phyloP scores from a whole-genome alignment of 2,888 invertebrate genomes.

The Drosophila mayaguana region DNA sequence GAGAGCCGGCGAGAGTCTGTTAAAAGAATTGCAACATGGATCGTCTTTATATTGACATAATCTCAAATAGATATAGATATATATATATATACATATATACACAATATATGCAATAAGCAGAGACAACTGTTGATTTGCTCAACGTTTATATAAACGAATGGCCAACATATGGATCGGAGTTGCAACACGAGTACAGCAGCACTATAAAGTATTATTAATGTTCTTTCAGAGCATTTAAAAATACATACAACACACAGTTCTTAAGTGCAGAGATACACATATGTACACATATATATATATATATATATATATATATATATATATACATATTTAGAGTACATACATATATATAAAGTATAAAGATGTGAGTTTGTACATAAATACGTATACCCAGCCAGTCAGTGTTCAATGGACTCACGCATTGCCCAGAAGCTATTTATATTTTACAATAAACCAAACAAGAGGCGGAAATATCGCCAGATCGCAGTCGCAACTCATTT shows the following conservation, averaged over 20 bases:
- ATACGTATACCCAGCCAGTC: constrained; percentile 33
- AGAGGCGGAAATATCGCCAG: constrained; percentile 51
- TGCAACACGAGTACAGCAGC: constrained; percentile 50
- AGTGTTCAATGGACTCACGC: constrained; percentile 67
- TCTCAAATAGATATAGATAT: constrained; percentile 29
- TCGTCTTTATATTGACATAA: constrained; percentile 59
- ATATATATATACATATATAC: neutral
- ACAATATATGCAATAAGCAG: constrained; percentile 22
- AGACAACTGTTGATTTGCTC: constrained; percentile 59
- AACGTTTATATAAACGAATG: constrained; percentile 45
- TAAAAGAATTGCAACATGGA: constrained; percentile 51
- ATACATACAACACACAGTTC: constrained; percentile 63
- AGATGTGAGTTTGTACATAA: constrained; percentile 16
- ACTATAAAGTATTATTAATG: constrained; percentile 75
- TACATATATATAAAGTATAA: no score
- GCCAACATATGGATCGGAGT: constrained; percentile 33
- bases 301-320: constrained; percentile 8
- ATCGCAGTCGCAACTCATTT: constrained; percentile 26
- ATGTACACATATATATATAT: constrained; percentile 23
- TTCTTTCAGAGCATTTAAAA: constrained; percentile 70
- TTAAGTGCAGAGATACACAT: constrained; percentile 45
- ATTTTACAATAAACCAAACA: constrained; percentile 54
- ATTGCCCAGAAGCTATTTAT: constrained; percentile 63
- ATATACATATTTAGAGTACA: constrained; percentile 6
- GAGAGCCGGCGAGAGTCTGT: constrained; percentile 1